Evolutionary conservation across 2,113 vertebrate species (phyloP).

Genomic region (Alexandromys fortis): DNA sequence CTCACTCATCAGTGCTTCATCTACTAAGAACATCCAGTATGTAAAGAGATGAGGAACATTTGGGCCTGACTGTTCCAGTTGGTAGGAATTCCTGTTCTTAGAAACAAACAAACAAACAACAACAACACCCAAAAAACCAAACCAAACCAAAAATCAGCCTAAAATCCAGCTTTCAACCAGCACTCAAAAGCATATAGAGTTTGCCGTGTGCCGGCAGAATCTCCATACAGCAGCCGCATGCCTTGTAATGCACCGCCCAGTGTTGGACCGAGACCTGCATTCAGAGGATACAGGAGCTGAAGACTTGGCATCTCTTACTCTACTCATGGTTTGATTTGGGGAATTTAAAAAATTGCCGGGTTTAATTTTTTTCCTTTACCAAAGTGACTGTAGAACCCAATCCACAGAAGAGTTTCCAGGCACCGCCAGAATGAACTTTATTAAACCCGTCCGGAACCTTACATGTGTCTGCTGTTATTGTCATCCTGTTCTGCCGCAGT

Average conservation of each 20-base stretch:
- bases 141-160: background rate
- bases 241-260: background rate
- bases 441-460: slow-evolving; percentile 17
- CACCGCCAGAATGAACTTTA: background rate
- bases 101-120: background rate
- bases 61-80: background rate
- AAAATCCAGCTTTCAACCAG: background rate
- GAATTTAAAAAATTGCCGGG: slow-evolving; percentile 24
- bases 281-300: background rate
- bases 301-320: background rate
- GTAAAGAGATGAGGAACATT: slow-evolving; percentile 23
- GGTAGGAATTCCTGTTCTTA: background rate
- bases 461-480: slow-evolving; percentile 34
- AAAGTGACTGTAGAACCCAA: slow-evolving; percentile 30
- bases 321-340: slow-evolving; percentile 34
- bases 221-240: background rate
- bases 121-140: too few relatives aligned
- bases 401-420: background rate
- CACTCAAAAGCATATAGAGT: background rate
- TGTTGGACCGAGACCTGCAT: background rate
- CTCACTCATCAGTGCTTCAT: background rate
- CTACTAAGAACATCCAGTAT: background rate
- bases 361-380: slow-evolving; percentile 11
- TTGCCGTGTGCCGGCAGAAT: background rate
- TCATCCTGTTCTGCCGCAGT: background rate